These are phyloP conservation scores for Thamnaconus septentrionalis DNA, from an alignment of 2,113 vertebrate genomes.

Conservation along the genomic window DNA sequence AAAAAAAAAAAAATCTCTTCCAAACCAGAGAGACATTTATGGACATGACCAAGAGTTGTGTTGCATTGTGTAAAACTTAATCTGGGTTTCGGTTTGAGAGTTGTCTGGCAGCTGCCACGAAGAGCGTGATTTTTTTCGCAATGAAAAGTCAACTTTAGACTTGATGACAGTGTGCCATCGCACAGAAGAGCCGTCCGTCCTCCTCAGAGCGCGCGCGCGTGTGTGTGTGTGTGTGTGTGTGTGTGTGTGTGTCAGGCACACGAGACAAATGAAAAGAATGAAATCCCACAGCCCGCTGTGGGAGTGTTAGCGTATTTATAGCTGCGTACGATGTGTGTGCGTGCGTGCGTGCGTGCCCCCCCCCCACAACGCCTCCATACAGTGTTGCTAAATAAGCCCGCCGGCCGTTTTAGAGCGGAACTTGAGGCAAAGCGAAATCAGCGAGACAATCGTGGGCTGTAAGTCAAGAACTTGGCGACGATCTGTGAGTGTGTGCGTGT, in stretches of 20 bases:
- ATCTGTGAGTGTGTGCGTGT: background rate
- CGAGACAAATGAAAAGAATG: slow-evolving; percentile 12
- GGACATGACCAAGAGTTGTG: slow-evolving; percentile 10
- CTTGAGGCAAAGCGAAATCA: slow-evolving; percentile 47
- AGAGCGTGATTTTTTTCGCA: slow-evolving; percentile 32
- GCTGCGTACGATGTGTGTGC: slow-evolving; percentile 21
- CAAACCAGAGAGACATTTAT: slow-evolving; percentile 5
- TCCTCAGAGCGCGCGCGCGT: background rate
- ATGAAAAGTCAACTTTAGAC: slow-evolving; percentile 20
- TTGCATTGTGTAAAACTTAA: slow-evolving; percentile 51
- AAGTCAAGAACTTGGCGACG: background rate
- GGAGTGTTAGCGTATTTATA: slow-evolving; percentile 45
- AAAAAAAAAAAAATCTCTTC: background rate
- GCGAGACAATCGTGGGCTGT: slow-evolving; percentile 19
- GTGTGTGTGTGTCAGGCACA: background rate
- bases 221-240: too few relatives aligned
- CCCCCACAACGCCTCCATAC: slow-evolving; percentile 19
- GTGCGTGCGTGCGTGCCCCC: background rate
- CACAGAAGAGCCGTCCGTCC: background rate
- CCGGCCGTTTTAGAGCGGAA: slow-evolving; percentile 31
- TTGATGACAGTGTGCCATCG: background rate
- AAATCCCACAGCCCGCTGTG: slow-evolving; percentile 27
- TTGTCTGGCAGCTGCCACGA: slow-evolving; percentile 6
- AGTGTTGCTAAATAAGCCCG: slow-evolving; percentile 35
- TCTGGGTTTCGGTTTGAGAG: slow-evolving; percentile 54